These are phyloP conservation scores for Hyla sarda DNA, from an alignment of 2,113 vertebrate genomes.

Conservation along the genomic window DNA sequence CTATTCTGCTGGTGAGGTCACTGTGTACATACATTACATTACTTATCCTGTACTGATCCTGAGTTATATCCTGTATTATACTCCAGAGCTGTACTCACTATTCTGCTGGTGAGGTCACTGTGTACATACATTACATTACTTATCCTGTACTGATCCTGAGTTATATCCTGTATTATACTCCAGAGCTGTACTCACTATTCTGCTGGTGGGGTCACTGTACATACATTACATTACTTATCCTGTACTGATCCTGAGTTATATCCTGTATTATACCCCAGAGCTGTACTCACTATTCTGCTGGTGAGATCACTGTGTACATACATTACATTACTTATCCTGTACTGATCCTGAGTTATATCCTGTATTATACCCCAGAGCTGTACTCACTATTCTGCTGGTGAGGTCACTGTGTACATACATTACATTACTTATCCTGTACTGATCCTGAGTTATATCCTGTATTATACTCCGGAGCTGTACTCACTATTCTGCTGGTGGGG, in stretches of 20 bases:
- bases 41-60: neutral
- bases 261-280: neutral
- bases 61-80: slow-evolving; percentile 3
- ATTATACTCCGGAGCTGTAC: neutral
- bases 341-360: neutral
- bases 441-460: neutral
- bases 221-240: slow-evolving; percentile 16
- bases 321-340: slow-evolving; percentile 9
- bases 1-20: neutral
- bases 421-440: no score
- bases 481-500: neutral
- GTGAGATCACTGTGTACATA: neutral
- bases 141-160: neutral
- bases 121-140: slow-evolving; percentile 6
- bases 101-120: neutral
- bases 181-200: slow-evolving; percentile 4
- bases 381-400: slow-evolving; percentile 10
- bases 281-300: neutral
- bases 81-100: neutral
- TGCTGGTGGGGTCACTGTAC: slow-evolving; percentile 6
- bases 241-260: neutral
- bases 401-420: slow-evolving; percentile 4
- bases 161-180: slow-evolving; percentile 6
- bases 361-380: slow-evolving; percentile 9
- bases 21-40: slow-evolving; percentile 10